Base-by-base conservation (phyloP, 2,888 invertebrate genomes). In the Antheraea yamamai region DNA sequence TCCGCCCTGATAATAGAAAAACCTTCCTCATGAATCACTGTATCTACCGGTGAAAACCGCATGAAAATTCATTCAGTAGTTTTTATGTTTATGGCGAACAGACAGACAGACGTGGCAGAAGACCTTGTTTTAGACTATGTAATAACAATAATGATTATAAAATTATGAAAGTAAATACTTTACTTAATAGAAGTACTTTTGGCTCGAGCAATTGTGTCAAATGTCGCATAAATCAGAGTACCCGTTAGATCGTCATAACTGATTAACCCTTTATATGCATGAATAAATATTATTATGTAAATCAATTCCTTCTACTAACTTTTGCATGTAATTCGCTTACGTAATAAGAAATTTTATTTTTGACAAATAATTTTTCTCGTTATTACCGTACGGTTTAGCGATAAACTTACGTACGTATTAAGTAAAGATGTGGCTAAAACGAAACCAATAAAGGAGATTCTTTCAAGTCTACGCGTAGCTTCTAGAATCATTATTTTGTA, bases 231-330 rank as follows among this genome's bases (percentile, higher is more conserved):
- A 66, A 14, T 23, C 64, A 64, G 26, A 14, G 64, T 6, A 66
- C 30, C 23, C 64, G 16, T 66, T 26, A 66, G 64, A 66, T 66
- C 26, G 64, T 8, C 26, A 30, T 30, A 66, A 30, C 64, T 66
- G 64, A 66, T 66, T 66, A 66, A 66, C 26, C 64, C 64, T 16
- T 66, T 66, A 16, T 66, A 66, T 14, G 64, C 30, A 30, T 66
- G 64, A 66, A 16, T 66, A 14, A 66, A n/a, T 7, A 20, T 20
- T 26, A 66, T 66, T 64, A 30, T 20, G 64, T 66, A 66, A 30
- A 30, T 23, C 8, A 7, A 14, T 64, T 26, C 12, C 6, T 30
- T 66, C 64, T 66, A 4, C 30, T 30, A 16, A 66, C 64, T 30
- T 66, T 30, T 20, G 14, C 7, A 66, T 23, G 14, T 61, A 23